Evolutionary conservation across 2,113 vertebrate genomes (phyloP).

Genomic region (Empidonax traillii): DNA sequence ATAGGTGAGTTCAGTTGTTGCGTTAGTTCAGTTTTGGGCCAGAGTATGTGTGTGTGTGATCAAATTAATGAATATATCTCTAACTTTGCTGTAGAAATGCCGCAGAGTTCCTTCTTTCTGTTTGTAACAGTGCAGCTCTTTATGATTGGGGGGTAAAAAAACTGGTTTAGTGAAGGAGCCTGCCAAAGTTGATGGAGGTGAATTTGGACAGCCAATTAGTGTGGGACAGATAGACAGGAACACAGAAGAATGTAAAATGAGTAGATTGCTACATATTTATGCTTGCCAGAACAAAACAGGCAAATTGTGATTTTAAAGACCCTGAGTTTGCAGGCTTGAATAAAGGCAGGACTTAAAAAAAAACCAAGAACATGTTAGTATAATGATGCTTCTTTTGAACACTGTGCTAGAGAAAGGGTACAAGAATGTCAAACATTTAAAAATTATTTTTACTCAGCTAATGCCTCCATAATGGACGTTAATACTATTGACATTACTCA

Average conservation of each 20-base stretch:
- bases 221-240: not conserved
- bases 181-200: constrained; percentile 8
- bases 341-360: not conserved
- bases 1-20: not conserved
- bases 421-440: constrained; percentile 43
- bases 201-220: constrained; percentile 29
- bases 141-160: not conserved
- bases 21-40: not conserved
- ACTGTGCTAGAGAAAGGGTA: not conserved
- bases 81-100: not conserved
- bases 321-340: not conserved
- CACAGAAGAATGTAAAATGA: constrained; percentile 35
- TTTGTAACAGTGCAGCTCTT: not conserved
- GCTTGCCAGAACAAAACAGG: constrained; percentile 46
- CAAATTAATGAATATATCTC: not conserved
- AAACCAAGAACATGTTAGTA: not conserved
- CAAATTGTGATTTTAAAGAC: constrained; percentile 25
- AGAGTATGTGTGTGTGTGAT: not conserved
- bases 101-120: not conserved
- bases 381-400: constrained; percentile 17
- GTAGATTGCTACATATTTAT: constrained; percentile 25
- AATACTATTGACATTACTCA: constrained; percentile 57
- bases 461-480: constrained; percentile 26
- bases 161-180: constrained; percentile 1
- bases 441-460: constrained; percentile 45